Percentiles rank a stretch among this genome's conserved stretches.
phyloP scores from a whole-genome alignment of 1,140 invertebrate species.

The Bombus impatiens region DNA sequence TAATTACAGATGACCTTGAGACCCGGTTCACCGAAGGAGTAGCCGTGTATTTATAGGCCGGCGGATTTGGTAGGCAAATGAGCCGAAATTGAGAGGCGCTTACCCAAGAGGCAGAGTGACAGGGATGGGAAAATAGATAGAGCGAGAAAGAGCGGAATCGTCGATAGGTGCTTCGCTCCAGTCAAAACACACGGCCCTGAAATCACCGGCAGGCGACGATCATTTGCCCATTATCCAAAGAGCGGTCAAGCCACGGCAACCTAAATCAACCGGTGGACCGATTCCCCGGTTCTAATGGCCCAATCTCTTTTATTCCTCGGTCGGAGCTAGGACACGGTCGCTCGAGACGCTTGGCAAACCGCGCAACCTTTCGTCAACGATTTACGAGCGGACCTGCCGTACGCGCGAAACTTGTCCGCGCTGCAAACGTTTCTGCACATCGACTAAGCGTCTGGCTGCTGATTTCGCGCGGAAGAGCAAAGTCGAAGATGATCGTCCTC shows the following conservation, averaged over 20 bases:
- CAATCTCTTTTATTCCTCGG: conserved; percentile 48
- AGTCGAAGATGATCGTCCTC: background rate
- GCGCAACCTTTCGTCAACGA: conserved; percentile 34
- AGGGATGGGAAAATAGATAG: background rate
- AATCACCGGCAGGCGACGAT: conserved; percentile 68
- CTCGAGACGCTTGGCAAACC: conserved; percentile 17
- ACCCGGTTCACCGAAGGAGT: conserved; percentile 56
- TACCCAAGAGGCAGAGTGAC: background rate
- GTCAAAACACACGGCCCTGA: conserved; percentile 57
- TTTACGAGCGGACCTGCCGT: conserved; percentile 1
- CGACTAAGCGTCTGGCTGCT: background rate
- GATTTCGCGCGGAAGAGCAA: background rate
- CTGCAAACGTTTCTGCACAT: no score
- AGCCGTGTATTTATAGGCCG: conserved; percentile 63
- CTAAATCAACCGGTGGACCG: conserved; percentile 52
- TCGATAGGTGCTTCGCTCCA: conserved; percentile 49
- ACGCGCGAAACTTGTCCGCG: background rate
- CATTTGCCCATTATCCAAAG: conserved; percentile 67
- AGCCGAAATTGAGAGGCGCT: conserved; percentile 71
- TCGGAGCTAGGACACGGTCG: background rate
- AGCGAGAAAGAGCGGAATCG: background rate
- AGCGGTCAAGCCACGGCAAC: conserved; percentile 45
- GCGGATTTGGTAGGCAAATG: conserved; percentile 74
- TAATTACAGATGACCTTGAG: conserved; percentile 67
- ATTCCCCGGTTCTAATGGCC: conserved; percentile 56